A percentile compares a stretch with the other conserved stretches of the same genome.
Evolutionary conservation across 2,113 vertebrate genomes (phyloP).

Genomic region (Phrynosoma blainvillii): DNA sequence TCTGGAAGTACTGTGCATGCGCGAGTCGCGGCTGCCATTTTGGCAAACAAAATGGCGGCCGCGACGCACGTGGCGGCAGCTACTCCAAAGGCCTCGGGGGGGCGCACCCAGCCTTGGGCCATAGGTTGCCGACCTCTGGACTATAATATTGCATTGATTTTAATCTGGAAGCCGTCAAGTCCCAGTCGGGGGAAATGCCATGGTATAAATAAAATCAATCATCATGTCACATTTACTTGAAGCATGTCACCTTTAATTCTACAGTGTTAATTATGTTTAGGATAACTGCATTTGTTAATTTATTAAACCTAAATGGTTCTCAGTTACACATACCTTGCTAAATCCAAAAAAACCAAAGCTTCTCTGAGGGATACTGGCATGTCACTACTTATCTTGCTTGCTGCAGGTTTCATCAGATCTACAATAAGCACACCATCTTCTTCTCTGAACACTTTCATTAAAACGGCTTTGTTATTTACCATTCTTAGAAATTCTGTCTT

Average conservation of each 20-base stretch:
- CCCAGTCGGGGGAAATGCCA: no score
- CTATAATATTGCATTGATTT: no score
- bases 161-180: no score
- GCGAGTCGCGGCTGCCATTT: no score
- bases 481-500: constrained; percentile 79
- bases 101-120: no score
- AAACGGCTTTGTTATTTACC: constrained; percentile 81
- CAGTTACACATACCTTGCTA: constrained; percentile 84
- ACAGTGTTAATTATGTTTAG: background rate
- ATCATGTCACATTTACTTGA: no score
- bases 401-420: constrained; percentile 86
- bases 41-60: no score
- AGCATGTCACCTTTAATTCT: background rate
- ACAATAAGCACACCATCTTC: constrained; percentile 86
- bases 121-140: no score
- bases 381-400: constrained; percentile 74
- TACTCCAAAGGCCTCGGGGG: no score
- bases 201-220: no score
- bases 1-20: no score
- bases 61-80: no score
- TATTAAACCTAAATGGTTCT: background rate
- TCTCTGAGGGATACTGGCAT: constrained; percentile 86
- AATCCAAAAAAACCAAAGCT: constrained; percentile 86
- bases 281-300: background rate
- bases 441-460: constrained; percentile 83